Percentiles rank a stretch among this genome's conserved stretches.
Conservation (phyloP, 2,797 vertebrate species). For the Ceryle rudis region DNA sequence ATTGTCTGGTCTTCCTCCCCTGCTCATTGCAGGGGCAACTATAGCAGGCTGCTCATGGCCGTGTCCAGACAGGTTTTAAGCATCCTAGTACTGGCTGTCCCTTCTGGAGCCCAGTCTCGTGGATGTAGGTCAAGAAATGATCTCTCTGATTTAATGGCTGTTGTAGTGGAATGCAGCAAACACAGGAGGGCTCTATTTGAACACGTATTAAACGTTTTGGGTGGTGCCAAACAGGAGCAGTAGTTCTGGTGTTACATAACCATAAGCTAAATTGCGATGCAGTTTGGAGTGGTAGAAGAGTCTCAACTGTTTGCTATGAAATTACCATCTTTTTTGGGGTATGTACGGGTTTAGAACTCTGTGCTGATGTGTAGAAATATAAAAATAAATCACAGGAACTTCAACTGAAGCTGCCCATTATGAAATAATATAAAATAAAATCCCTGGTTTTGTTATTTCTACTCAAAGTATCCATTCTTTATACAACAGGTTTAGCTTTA, state of each 20-base stretch:
- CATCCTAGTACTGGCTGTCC: neutral
- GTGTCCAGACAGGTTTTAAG: neutral
- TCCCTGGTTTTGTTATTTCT: neutral
- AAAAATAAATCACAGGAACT: neutral
- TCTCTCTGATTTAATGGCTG: neutral
- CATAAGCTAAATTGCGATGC: neutral
- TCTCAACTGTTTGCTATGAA: neutral
- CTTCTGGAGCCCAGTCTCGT: neutral
- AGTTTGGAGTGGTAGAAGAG: neutral
- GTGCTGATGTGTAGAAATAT: neutral
- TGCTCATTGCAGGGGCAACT: neutral
- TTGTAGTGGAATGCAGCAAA: slow-evolving; percentile 26
- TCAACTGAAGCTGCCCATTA: neutral
- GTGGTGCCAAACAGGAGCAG: neutral
- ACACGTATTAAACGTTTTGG: neutral
- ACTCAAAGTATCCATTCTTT: neutral
- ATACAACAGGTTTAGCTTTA: neutral
- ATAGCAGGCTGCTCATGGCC: neutral
- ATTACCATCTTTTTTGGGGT: neutral
- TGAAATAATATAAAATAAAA: neutral
- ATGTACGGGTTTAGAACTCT: neutral
- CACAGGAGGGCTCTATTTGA: slow-evolving; percentile 64
- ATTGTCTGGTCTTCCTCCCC: neutral
- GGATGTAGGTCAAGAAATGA: neutral
- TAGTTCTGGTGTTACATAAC: neutral